Evolutionary conservation across 2,888 invertebrate genomes (phyloP), one percentile per base, ranked within the genome.

Genomic region (Lasioglossum vierecki): DNA sequence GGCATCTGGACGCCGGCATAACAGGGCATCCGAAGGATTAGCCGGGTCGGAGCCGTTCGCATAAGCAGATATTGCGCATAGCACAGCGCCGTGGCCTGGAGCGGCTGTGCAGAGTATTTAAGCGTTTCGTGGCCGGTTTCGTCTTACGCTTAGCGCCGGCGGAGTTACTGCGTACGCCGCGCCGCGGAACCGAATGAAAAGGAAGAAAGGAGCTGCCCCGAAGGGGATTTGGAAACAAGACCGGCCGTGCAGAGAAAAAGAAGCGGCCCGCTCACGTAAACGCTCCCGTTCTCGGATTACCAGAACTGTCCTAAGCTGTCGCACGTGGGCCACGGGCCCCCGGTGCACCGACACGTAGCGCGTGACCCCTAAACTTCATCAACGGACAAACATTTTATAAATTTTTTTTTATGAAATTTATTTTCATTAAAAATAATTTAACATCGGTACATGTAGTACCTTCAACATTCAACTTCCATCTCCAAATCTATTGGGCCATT

Each of bases 281-380:
- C 84, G 87, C 83, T 76, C 79, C 86, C 85, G 88, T 89, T 92
- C 92, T 93, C 91, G 90, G 89, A 91, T 93, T 92, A 92, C 93
- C 74, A 74, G 84, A 78, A 82, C 76, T 79, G 88, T 80, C 84
- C 80, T 86, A 80, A 80, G 82, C 85, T 78, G 76, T 78, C 82
- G 87, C 88, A 80, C 88, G 85, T 89, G 84, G 84, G 78, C 84
- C 73, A 35, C 79, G 22, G 75, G n/a, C 35, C 68, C 70, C 22
- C 11, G 46, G 6, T 63, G 30, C 60, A 63, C 60, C 6, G 60
- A 6, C 22, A 9, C 22, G 60, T 30, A 63, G 74, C 90, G 89
- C 77, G 86, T 66, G 80, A 79, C 80, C 76, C 72, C 53, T 79
- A 35, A 80, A 86, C 77, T 81, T 86, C 73, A 39, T 81, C 76